A percentile compares a stretch with the other conserved stretches of the same genome.
Conservation (phyloP, 2,888 invertebrate species). For the Coronaproctus castanopsis region DNA sequence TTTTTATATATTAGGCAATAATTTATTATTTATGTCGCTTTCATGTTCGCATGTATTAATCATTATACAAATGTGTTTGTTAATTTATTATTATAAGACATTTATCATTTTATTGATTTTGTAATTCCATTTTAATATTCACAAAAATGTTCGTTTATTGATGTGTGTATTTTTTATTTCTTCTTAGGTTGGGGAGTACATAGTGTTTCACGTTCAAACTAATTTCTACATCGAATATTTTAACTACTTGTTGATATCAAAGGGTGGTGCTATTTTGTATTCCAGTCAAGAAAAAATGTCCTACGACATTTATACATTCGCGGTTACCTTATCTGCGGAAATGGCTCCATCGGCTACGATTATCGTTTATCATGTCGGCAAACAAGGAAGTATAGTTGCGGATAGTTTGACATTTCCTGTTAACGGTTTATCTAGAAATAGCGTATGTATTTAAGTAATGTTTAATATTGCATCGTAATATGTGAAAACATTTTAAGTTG, state of each 20-base stretch:
- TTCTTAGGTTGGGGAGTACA: slow-evolving; percentile 69
- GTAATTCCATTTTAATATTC: too few relatives aligned
- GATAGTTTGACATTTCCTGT: slow-evolving; percentile 93
- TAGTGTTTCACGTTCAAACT: slow-evolving; percentile 79
- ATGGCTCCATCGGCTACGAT: slow-evolving; percentile 85
- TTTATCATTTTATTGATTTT: too few relatives aligned
- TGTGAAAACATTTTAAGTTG: too few relatives aligned
- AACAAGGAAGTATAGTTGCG: slow-evolving; percentile 59
- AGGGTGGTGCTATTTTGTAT: slow-evolving; percentile 60
- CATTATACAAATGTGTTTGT: too few relatives aligned
- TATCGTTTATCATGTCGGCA: slow-evolving; percentile 68
- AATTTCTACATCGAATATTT: slow-evolving; percentile 77
- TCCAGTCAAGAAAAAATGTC: slow-evolving; percentile 71
- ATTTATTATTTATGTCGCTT: too few relatives aligned
- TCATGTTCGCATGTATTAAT: too few relatives aligned
- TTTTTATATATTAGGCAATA: too few relatives aligned
- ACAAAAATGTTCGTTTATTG: too few relatives aligned
- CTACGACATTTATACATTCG: slow-evolving; percentile 52
- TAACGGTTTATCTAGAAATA: slow-evolving; percentile 81
- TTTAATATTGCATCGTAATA: too few relatives aligned
- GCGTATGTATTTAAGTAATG: slow-evolving; percentile 35
- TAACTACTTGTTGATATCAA: slow-evolving; percentile 78
- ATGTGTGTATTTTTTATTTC: too few relatives aligned
- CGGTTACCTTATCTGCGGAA: slow-evolving; percentile 61
- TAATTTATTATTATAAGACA: too few relatives aligned